Base-by-base conservation (phyloP, 92 coral and sea anemone genomes). In the Zoanthus gigantus region DNA sequence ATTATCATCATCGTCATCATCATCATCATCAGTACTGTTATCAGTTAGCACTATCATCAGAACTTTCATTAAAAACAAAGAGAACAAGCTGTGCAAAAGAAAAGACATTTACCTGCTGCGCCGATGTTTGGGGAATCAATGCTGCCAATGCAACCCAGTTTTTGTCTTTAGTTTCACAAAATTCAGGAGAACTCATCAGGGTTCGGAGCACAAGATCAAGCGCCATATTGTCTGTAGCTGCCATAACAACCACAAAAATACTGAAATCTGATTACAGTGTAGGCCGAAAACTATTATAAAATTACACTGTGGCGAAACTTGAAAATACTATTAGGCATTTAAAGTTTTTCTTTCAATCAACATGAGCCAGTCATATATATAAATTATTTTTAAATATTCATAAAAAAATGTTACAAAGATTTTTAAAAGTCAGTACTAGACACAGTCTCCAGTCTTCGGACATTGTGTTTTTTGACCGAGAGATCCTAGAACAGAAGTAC, bases 121-220 rank as follows among this genome's bases (percentile, higher is more conserved):
- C 86, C 2, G 98, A 90, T 75, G 96, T 86, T 50, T 96, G 97
- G 8, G 99, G 99, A 13, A 97, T 85, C 9, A 97, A 87, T 82
- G 92, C 93, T 15, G 98, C 88, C 47, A 97, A 89, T n/a, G 89
- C 95, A 28, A 89, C 93, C 99, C 99, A 97, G 78, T 97, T 92
- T 71, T 97, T 97, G 50, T 93, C 93, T 34, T 92, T 90, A 18
- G 94, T 81, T 17, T 92, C 96, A 42, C 92, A 79, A 88, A 97
- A 97, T 76, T 97, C 96, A 13, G 78, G 80, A 45, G 98, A 97
- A 67, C 89, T 88, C 94, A 97, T 92, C 68, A 97, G 86, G 47
- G 99, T 89, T 77, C 95, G 88, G 16, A 97, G 77, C 44, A 97
- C 90, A 84, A 97, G 84, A 83, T 97, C 98, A 47, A 95, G 88